Conservation (phyloP, 2,888 invertebrate species). For the Xestia xanthographa region DNA sequence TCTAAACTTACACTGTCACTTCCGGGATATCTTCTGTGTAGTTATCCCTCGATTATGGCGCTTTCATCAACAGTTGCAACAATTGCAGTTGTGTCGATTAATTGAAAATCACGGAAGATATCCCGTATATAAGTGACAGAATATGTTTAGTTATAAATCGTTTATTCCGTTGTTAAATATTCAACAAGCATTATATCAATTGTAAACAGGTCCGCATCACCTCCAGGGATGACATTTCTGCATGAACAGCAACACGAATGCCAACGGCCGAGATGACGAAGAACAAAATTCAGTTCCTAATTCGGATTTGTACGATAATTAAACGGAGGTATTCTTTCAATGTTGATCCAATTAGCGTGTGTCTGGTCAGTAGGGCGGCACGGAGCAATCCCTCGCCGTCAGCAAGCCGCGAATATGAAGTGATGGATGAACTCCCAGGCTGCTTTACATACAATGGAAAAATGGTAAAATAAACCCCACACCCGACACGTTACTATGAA, state of each 20-base stretch:
- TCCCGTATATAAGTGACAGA: too few species aligned
- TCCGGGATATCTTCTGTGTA: too few species aligned
- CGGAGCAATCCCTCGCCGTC: constrained; percentile 76
- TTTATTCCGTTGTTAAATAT: neutral
- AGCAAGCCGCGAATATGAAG: constrained; percentile 87
- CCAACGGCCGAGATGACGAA: constrained; percentile 61
- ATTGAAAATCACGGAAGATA: too few species aligned
- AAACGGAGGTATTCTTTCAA: constrained; percentile 71
- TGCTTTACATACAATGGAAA: constrained; percentile 89
- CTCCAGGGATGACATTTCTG: constrained; percentile 50
- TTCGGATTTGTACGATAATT: constrained; percentile 68
- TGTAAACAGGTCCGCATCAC: constrained; percentile 31
- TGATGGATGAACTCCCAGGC: constrained; percentile 86
- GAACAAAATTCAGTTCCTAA: constrained; percentile 65
- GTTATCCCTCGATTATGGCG: too few species aligned
- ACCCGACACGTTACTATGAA: constrained; percentile 84
- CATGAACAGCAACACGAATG: constrained; percentile 45
- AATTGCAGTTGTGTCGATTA: too few species aligned
- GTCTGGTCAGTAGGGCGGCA: constrained; percentile 78
- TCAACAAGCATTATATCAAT: constrained; percentile 2
- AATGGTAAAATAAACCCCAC: constrained; percentile 80
- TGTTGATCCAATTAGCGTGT: constrained; percentile 79
- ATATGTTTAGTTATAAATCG: too few species aligned
- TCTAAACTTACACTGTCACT: too few species aligned
- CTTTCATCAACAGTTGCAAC: too few species aligned